phyloP scores from a whole-genome alignment of 2,797 vertebrate species.

The Pangasius macronema region DNA sequence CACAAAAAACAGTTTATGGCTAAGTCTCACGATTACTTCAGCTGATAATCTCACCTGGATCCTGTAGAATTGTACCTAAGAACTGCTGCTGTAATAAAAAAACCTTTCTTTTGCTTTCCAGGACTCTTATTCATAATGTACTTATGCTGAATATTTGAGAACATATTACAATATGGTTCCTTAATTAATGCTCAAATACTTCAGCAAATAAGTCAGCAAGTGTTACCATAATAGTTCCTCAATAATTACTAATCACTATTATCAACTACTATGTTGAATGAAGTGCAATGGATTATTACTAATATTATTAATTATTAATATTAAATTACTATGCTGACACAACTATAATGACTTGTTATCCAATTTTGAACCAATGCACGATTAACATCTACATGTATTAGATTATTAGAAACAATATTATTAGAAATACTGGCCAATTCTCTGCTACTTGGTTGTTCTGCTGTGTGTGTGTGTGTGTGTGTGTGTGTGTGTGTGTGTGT shows the following conservation, averaged over 20 bases:
- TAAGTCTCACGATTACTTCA: neutral
- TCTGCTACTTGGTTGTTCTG: no score
- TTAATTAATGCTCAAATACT: neutral
- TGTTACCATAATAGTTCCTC: neutral
- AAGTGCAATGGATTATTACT: neutral
- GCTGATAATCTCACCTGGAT: neutral
- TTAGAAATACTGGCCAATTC: no score
- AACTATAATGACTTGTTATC: no score
- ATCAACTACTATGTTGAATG: neutral
- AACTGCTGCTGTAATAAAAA: neutral
- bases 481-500: no score
- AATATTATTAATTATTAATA: neutral
- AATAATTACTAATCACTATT: neutral
- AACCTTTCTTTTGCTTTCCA: neutral
- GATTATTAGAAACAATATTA: no score
- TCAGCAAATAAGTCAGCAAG: neutral
- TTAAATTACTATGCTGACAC: no score
- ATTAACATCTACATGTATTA: no score
- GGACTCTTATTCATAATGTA: neutral
- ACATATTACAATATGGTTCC: neutral
- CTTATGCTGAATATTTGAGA: neutral
- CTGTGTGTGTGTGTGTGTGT: no score
- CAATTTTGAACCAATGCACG: no score
- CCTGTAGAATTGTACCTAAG: neutral
- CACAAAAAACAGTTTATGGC: neutral